A percentile compares a stretch with the other conserved stretches of the same genome.
phyloP scores from a whole-genome alignment of 2,113 vertebrate species.

The Australoheros scitulus region DNA sequence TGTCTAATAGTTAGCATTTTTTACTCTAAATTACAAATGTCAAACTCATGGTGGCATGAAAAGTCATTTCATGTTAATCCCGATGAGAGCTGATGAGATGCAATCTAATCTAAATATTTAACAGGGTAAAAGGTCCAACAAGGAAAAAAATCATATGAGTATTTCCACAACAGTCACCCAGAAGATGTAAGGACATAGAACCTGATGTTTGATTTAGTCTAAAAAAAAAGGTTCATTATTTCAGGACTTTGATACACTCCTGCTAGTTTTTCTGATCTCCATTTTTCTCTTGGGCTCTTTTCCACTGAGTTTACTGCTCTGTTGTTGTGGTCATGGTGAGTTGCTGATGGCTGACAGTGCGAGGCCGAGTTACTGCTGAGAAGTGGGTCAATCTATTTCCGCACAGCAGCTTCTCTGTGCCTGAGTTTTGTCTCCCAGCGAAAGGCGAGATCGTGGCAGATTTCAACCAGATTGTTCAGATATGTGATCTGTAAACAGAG shows the following conservation, averaged over 20 bases:
- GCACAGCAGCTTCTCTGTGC: constrained; percentile 46
- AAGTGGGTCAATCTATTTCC: constrained; percentile 70
- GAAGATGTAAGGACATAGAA: not conserved
- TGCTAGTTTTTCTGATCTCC: constrained; percentile 44
- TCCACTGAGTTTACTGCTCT: constrained; percentile 40
- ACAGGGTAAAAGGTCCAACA: not conserved
- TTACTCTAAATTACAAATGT: no score
- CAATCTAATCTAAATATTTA: not conserved
- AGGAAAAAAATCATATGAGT: not conserved
- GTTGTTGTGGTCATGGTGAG: constrained; percentile 64
- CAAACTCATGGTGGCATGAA: not conserved
- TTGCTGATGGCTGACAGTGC: constrained; percentile 52
- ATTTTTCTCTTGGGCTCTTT: constrained; percentile 41
- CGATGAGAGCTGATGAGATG: not conserved
- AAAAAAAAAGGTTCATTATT: constrained; percentile 16
- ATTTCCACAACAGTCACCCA: not conserved
- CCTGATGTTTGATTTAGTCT: not conserved
- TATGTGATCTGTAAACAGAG: constrained; percentile 49
- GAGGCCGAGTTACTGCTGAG: constrained; percentile 46
- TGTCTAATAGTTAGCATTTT: not conserved
- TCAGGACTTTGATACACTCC: constrained; percentile 23
- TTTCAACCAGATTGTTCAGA: constrained; percentile 58
- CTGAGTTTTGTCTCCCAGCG: constrained; percentile 46
- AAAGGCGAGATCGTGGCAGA: constrained; percentile 37
- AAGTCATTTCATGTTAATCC: not conserved